These are phyloP conservation scores for Tinamus major DNA, from an alignment of 2,797 vertebrate genomes.

Conservation along the genomic window DNA sequence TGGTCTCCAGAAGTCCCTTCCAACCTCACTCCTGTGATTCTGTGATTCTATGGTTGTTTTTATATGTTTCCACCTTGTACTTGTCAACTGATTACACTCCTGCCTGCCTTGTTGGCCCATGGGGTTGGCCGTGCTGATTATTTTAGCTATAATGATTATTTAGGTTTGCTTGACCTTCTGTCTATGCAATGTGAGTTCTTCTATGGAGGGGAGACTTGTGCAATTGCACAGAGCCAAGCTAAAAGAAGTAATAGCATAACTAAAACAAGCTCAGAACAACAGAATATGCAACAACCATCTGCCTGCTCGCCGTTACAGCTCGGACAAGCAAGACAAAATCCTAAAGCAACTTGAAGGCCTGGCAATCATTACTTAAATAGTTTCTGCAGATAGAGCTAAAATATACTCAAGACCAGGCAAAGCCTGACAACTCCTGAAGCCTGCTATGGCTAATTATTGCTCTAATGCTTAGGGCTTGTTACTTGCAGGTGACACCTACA, in stretches of 20 bases:
- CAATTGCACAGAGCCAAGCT: neutral
- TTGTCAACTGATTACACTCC: neutral
- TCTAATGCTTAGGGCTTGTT: neutral
- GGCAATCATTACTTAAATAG: neutral
- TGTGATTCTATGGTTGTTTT: neutral
- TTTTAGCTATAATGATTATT: neutral
- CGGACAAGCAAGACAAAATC: accelerated
- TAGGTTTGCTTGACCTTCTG: neutral
- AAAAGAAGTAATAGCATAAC: neutral
- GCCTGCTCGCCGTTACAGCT: neutral
- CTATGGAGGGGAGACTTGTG: neutral
- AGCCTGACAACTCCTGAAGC: neutral
- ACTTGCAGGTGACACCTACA: neutral
- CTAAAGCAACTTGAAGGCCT: neutral
- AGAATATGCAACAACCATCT: neutral
- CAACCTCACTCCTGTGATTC: no score
- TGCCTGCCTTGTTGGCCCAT: neutral
- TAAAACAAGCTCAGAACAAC: neutral
- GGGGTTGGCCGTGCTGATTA: neutral
- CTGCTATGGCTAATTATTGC: neutral
- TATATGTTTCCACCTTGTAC: neutral
- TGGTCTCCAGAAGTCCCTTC: no score
- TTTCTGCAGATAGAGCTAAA: neutral
- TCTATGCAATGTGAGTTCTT: neutral
- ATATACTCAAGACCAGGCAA: neutral